A percentile compares a stretch with the other conserved stretches of the same genome.
phyloP scores from a whole-genome alignment of 1,140 invertebrate species.

The Heliconius nattereri region DNA sequence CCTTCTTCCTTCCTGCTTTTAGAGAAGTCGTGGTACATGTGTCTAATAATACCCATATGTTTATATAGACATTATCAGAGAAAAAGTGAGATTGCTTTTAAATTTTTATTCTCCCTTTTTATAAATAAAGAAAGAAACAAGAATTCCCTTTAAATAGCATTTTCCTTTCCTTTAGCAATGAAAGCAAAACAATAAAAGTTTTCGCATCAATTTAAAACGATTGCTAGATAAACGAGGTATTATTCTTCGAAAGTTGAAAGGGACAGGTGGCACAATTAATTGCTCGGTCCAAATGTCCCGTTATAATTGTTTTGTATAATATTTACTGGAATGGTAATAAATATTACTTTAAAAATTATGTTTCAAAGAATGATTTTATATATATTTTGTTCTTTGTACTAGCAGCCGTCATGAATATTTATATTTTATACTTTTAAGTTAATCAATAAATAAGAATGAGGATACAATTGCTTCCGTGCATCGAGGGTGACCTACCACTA shows the following conservation, averaged over 20 bases:
- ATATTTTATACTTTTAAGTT: background rate
- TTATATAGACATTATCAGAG: too few species aligned
- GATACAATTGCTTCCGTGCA: too few species aligned
- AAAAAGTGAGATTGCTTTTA: background rate
- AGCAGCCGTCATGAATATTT: background rate
- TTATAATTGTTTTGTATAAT: constrained; percentile 15
- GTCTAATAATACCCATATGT: too few species aligned
- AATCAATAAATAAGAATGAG: too few species aligned
- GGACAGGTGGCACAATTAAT: constrained; percentile 30
- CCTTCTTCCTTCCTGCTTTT: too few species aligned
- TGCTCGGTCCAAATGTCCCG: constrained; percentile 14
- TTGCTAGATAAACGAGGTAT: constrained; percentile 26
- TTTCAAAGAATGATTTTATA: background rate
- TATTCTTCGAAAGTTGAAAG: constrained; percentile 23
- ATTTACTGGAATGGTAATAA: constrained; percentile 7
- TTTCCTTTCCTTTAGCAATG: constrained; percentile 1
- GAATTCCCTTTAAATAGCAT: background rate
- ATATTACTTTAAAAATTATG: background rate
- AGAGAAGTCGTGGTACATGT: too few species aligned
- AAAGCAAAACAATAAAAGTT: constrained; percentile 27
- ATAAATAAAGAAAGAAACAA: background rate
- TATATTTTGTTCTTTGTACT: background rate
- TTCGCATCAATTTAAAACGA: constrained; percentile 32
- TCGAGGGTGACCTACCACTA: too few species aligned
- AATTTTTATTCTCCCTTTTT: background rate